Base-by-base conservation (phyloP, 2,888 invertebrate species). In the Drosophila rubida region DNA sequence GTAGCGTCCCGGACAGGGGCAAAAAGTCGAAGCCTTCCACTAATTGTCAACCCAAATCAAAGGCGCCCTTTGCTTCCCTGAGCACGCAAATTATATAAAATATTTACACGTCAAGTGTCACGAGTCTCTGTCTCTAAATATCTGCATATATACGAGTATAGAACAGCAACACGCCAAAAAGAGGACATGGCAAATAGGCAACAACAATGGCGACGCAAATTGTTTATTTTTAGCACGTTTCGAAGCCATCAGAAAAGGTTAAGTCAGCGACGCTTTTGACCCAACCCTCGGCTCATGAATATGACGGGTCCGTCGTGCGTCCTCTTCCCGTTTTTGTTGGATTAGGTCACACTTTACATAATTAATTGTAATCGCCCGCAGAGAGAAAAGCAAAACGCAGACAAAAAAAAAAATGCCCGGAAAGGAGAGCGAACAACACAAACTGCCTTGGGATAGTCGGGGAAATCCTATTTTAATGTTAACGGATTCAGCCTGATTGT, bases 201-300 rank as follows among this genome's bases (percentile, higher is more conserved):
- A 54, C 44, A 62, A 63, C 55, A 67, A 62, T 58, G 48, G 42
- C 67, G 67, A 53, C 54, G 65, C 30, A 87, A 82, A 75, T 85
- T 83, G 86, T 87, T 87, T 83, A 87, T 83, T 87, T 83, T 83
- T 85, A 85, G 83, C 82, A 75, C 83, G 77, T 87, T 85, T 83
- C 87, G 85, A 84, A 65, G 65, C 74, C 83, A 87, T 85, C 77
- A 72, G 65, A 62, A 87, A 83, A 78, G 88, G 88, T 80, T 69
- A 86, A 69, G 88, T 69, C 68, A 76, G 69, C 62, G 48, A 22
- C 16, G n/a, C 32, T 7, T 22, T 54, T 45, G 42, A 41, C 45
- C 57, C 42, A 35, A 5, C 69, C 49, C 13, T 39, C 53, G 41
- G 35, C 66, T 60, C 85, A 59, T 68, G 72, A 66, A 75, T 71